Evolutionary conservation across 2,797 vertebrate species (phyloP), one percentile per base, ranked within the genome.

Genomic region (Megaceryle alcyon): DNA sequence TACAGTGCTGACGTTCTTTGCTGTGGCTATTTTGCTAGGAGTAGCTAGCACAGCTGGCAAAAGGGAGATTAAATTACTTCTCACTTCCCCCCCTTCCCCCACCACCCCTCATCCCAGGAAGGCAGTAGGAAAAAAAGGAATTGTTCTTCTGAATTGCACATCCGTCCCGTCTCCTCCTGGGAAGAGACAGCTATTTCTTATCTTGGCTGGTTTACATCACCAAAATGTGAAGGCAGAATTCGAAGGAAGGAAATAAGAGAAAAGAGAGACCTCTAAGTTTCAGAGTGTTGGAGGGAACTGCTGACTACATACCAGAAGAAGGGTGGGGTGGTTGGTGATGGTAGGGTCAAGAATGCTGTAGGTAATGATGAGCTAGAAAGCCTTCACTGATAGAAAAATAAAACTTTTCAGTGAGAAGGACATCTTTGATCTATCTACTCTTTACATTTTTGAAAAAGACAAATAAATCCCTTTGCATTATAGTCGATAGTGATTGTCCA

Each of bases 161-260:
- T 94, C 94, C 82, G 48, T 89, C 88, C 70, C 28, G 5, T 71
- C 64, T 93, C 81, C 92, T 96, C 84, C 64, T 85, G 92, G 88
- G 92, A 96, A 95, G 88, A 85, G 86, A 87, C 56, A 92, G 61
- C 57, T 91, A 78, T 81, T 96, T 92, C 94, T 97, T 94, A 92
- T 96, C 92, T 91, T 87, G 82, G 78, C 76, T 91, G 84, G 57
- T 92, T 92, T 91, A 89, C 88, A 96, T 81, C 86, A 92, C 69
- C 71, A 44, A 95, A 82, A 96, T 51, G 53, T 71, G 72, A 95
- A 75, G 53, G 60, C 41, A 92, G 75, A 89, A 72, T 61, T 33
- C 1, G 60, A 91, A 94, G 92, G 92, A 97, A 97, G 95, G 90
- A 96, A 96, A 65, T 87, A 12, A 16, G 77, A 85, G 87, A 73